These are phyloP conservation scores for Rhagonycha fulva DNA, from an alignment of 2,888 invertebrate species.

Conservation along the genomic window DNA sequence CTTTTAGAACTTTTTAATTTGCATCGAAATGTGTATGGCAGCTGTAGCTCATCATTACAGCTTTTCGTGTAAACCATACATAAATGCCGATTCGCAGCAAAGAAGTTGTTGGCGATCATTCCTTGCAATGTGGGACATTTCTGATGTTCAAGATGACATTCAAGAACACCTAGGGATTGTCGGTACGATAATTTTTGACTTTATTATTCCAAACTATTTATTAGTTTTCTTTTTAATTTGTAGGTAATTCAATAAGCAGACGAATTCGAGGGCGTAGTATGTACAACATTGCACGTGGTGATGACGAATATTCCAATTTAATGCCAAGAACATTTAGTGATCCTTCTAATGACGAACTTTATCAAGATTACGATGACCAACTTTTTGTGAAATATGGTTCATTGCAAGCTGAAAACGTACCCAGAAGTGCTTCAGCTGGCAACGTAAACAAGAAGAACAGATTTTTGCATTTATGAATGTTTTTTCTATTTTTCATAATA, in stretches of 20 bases:
- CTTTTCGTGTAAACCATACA: constrained; percentile 90
- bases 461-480: not conserved
- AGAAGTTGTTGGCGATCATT: constrained; percentile 76
- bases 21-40: constrained; percentile 97
- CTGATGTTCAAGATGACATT: constrained; percentile 91
- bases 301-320: constrained; percentile 58
- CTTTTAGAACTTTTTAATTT: constrained; percentile 89
- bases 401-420: constrained; percentile 8
- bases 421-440: constrained; percentile 5
- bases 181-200: constrained; percentile 61
- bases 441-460: not conserved
- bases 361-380: constrained; percentile 49
- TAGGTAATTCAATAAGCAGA: constrained; percentile 77
- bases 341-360: constrained; percentile 42
- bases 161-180: constrained; percentile 92
- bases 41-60: constrained; percentile 95
- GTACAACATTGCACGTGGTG: constrained; percentile 74
- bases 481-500: not conserved
- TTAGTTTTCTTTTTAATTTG: not conserved
- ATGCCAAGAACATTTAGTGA: constrained; percentile 45
- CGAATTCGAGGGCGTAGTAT: constrained; percentile 76
- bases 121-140: constrained; percentile 94
- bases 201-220: not conserved
- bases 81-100: constrained; percentile 53
- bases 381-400: constrained; percentile 49